Conservation (phyloP, 2,113 vertebrate genomes). For the Dicrurus megarhynchus region DNA sequence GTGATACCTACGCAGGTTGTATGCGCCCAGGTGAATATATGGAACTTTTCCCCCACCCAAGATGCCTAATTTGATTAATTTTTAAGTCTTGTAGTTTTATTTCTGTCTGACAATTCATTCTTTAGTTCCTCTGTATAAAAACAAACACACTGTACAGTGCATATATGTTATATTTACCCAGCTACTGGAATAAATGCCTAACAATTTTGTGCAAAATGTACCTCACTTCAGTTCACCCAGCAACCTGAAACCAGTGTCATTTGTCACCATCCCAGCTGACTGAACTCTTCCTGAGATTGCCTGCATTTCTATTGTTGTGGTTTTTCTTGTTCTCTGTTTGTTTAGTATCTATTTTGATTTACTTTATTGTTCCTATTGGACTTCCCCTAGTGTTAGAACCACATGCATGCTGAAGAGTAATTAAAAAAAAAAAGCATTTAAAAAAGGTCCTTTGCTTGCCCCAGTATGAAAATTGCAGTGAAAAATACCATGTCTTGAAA, state of each 20-base stretch:
- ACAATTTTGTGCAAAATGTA: not conserved
- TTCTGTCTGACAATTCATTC: not conserved
- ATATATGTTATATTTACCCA: not conserved
- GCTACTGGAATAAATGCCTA: not conserved
- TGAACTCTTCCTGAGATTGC: not conserved
- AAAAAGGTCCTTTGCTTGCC: not conserved
- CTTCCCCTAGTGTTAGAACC: not conserved
- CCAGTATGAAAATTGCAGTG: not conserved
- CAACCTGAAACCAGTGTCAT: not conserved
- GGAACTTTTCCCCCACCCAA: not conserved
- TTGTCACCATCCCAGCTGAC: not conserved
- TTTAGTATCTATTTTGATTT: not conserved
- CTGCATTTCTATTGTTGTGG: not conserved
- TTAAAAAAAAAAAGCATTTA: fast-evolving
- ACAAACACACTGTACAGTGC: fast-evolving
- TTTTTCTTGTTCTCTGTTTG: not conserved
- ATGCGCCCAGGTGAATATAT: not conserved
- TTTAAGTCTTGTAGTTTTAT: not conserved
- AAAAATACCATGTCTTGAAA: not conserved
- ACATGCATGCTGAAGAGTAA: not conserved
- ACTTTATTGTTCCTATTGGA: not conserved
- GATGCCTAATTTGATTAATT: not conserved
- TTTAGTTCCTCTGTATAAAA: not conserved
- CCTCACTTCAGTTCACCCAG: not conserved
- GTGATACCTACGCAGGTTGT: not conserved